Conservation (phyloP, 2,888 invertebrate genomes). For the Limnephilus lunatus region DNA sequence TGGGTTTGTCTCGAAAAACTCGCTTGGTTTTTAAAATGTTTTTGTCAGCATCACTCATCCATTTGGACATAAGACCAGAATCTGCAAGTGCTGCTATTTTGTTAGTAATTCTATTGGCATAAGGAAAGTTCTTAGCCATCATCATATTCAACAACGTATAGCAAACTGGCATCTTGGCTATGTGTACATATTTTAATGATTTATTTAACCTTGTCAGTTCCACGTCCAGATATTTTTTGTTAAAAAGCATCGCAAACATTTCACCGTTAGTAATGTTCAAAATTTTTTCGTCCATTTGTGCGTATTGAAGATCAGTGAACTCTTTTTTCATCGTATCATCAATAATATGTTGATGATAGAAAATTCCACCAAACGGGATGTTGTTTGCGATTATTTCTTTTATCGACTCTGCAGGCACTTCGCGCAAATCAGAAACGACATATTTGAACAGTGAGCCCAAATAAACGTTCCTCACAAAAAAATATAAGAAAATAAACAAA, state of each 20-base stretch:
- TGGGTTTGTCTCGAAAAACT: not conserved
- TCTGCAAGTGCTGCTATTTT: not conserved
- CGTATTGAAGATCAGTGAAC: not conserved
- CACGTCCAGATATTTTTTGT: not conserved
- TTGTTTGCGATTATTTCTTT: too few species aligned
- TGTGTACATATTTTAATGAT: not conserved
- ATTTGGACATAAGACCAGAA: slow-evolving; percentile 16
- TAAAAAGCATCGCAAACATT: slow-evolving; percentile 16
- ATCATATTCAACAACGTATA: not conserved
- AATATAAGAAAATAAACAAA: too few species aligned
- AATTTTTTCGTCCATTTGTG: not conserved
- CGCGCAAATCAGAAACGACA: too few species aligned
- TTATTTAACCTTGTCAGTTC: not conserved
- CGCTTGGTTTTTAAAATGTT: not conserved
- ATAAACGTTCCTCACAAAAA: too few species aligned
- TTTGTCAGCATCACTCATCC: not conserved
- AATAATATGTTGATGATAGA: too few species aligned
- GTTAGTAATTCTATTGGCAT: not conserved
- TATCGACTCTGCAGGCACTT: too few species aligned
- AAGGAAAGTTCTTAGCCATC: slow-evolving; percentile 40
- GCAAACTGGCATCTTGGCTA: not conserved
- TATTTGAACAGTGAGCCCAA: too few species aligned
- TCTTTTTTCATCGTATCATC: not conserved
- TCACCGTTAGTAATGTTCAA: slow-evolving; percentile 9
- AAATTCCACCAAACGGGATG: too few species aligned